Base-by-base conservation (phyloP, 1,140 invertebrate species). In the Physella acuta region DNA sequence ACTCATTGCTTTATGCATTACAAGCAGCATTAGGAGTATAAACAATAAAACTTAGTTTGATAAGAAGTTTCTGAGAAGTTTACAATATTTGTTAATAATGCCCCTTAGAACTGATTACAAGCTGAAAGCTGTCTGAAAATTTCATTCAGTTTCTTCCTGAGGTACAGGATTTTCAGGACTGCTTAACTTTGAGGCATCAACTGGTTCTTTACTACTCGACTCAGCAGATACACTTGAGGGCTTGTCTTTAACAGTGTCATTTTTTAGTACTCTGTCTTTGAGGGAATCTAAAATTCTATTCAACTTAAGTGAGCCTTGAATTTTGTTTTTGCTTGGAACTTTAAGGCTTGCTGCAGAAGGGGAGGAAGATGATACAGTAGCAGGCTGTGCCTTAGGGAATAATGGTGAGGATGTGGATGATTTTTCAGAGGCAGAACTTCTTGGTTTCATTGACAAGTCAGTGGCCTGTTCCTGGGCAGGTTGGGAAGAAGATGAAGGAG, bases 201-300 rank as follows among this genome's bases (percentile, higher is more conserved):
- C 39, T 44, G 39, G 8, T 44, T 44, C 39, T 44, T 44, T 44
- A 20, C 39, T 20, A 44, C 20, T 44, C 8, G 39, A 8, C 39
- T 44, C 39, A 44, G 39, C 8, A 20, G 39, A 11, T 20, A 44
- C 39, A 44, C 20, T 44, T 44, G 8, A 20, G 8, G 39, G 30
- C 49, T 52, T 64, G 33, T 52, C 44, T 52, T 52, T 33, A 49
- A 24, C 37, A 30, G 62, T 61, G 16, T 69, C 59, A 34, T 69
- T 52, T 26, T 17, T 79, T 51, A 78, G 72, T 56, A 81, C 78
- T 66, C 74, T 75, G 68, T 79, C 77, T 69, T 82, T 82, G 31
- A 82, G 68, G 0, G 78, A 72, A 61, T 82, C 79, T 16, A 82
- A 75, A 71, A 80, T 82, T 62, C 70, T 72, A 67, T 74, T 79